Evolutionary conservation across 92 coral and sea anemone genomes (phyloP), one percentile per base, ranked within the genome.

Genomic region (Bergia sp.): DNA sequence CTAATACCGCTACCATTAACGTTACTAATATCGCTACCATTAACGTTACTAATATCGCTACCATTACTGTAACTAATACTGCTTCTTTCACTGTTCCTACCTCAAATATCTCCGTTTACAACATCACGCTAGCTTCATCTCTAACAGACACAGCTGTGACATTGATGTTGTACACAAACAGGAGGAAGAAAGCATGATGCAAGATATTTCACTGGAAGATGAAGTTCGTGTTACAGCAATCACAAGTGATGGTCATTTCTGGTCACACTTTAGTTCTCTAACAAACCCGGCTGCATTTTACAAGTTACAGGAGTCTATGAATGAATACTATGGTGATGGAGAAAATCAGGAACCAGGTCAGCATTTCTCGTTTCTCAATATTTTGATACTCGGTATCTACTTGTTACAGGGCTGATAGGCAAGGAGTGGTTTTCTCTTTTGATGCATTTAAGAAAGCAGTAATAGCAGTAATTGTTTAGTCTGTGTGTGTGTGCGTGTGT

Each of bases 241-340:
- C 65, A 42, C 66, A 66, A 36, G 45, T 36, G 87, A 83, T 37
- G 87, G 87, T 7, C 87, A 83, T 47, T 83, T 83, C 74, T 83
- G 87, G 87, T 83, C 87, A 29, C 87, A 45, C 55, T 83, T 83
- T 23, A 69, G 87, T 50, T 83, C 87, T 13, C 64, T 69, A 15
- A 42, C 79, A 71, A 39, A 47, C 36, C 67, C 75, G 15, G 29
- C 61, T 10, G 87, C 15, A 11, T 8, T 50, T 50, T 9, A 50
- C 57, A 11, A 84, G 79, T 71, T 84, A 23, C 87, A 84, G 66
- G 66, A 84, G 11, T 23, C 87, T 13, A 84, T 84, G 87, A 84
- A 84, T 71, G 20, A 71, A 47, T 71, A 71, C 42, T 84, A 84
- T 16, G 50, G 53, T 36, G 55, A 45, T 23, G 66, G 55, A 37